Percentiles rank a stretch among this genome's conserved stretches.
phyloP scores from a whole-genome alignment of 2,797 vertebrate genomes.

The Anomalospiza imberbis region DNA sequence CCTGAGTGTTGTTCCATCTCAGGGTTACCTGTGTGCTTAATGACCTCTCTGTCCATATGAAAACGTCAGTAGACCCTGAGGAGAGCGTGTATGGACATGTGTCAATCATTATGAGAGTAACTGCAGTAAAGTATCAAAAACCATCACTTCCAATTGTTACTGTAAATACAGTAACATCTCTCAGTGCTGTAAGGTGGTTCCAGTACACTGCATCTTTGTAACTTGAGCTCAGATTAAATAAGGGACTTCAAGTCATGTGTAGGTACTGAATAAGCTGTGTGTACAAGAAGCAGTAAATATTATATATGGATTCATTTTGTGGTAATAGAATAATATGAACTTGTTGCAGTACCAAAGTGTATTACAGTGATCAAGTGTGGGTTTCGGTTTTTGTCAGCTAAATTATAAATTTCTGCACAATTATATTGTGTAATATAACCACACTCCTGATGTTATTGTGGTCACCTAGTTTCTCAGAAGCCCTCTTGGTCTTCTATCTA shows the following conservation, averaged over 20 bases:
- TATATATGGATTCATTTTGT: background rate
- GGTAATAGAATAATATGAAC: background rate
- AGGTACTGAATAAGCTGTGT: background rate
- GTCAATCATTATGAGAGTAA: background rate
- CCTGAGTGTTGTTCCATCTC: background rate
- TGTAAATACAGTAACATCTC: background rate
- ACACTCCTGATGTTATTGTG: background rate
- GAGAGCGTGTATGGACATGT: background rate
- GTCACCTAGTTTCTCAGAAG: background rate
- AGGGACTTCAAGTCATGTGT: background rate
- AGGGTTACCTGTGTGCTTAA: background rate
- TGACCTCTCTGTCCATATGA: background rate
- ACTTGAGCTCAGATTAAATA: background rate
- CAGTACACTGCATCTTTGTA: background rate
- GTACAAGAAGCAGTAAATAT: background rate
- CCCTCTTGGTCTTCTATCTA: background rate
- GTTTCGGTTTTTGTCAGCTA: background rate
- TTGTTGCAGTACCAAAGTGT: background rate
- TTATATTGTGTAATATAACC: background rate
- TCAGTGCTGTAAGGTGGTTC: background rate
- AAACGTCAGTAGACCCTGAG: background rate
- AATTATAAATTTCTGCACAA: background rate
- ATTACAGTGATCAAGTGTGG: background rate
- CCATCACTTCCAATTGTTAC: background rate
- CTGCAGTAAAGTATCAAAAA: background rate